A percentile compares a stretch with the other conserved stretches of the same genome.
Evolutionary conservation across 2,797 vertebrate species (phyloP).

Genomic region (Diplodus sargus): DNA sequence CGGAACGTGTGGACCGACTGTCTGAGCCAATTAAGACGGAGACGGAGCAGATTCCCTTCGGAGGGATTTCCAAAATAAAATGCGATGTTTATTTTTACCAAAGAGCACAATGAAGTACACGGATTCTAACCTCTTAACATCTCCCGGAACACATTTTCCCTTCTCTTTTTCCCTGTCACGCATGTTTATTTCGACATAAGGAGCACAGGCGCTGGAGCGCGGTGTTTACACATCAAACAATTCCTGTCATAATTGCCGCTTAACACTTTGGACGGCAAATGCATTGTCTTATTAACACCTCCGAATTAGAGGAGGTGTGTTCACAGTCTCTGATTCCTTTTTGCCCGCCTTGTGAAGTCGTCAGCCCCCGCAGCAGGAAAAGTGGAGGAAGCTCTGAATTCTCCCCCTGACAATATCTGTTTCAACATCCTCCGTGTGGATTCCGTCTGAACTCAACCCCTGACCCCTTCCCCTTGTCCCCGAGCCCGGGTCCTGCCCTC

Average conservation of each 20-base stretch:
- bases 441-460: constrained; percentile 80
- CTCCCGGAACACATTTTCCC: constrained; percentile 7
- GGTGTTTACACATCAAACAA: constrained; percentile 54
- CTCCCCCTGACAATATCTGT: constrained; percentile 71
- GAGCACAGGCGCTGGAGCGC: constrained; percentile 14
- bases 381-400: constrained; percentile 36
- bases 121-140: constrained; percentile 27
- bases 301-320: constrained; percentile 25
- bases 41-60: constrained; percentile 22
- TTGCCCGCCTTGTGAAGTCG: constrained; percentile 15
- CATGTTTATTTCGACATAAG: constrained; percentile 25
- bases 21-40: constrained; percentile 31
- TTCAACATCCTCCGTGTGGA: constrained; percentile 75
- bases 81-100: constrained; percentile 30
- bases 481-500: constrained; percentile 67
- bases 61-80: constrained; percentile 23
- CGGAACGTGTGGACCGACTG: constrained; percentile 18
- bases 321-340: constrained; percentile 13
- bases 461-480: constrained; percentile 78
- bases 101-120: neutral
- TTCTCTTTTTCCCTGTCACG: constrained; percentile 28
- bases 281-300: constrained; percentile 56
- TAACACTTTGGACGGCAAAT: constrained; percentile 37
- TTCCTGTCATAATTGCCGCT: constrained; percentile 25
- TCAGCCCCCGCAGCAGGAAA: constrained; percentile 13